Evolutionary conservation across 2,888 invertebrate species (phyloP), one percentile per base, ranked within the genome.

Genomic region (Nezara viridula): DNA sequence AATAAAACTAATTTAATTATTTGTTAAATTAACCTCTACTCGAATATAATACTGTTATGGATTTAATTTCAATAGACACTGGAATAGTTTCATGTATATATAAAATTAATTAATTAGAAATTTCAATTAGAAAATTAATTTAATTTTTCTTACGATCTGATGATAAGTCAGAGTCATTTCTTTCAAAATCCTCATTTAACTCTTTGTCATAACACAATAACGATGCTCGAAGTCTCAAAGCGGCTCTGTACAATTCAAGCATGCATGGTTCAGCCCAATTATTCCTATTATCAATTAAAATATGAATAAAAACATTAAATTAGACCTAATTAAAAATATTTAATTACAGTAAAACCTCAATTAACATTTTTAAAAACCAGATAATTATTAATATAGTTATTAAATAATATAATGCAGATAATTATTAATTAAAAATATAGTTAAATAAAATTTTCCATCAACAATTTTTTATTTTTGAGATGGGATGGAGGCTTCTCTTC

Each of bases 181-280:
- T 66, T 55, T 89, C 88, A 27, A 47, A 52, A n/a, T 90, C 90
- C 19, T 90, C 90, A 37, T 90, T 90, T 32, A 40, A 86, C 21
- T 90, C 90, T 55, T 90, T 90, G 47, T 90, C 91, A 40, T 89
- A 88, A 66, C 89, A 90, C n/a, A 91, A 66, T 10, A 91, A 73
- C 37, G 89, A 88, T 40, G 90, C 89, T 47, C 89, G 89, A 40
- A 91, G 86, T n/a, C 89, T 89, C 12, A 91, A 60, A n/a, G 90
- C 81, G n/a, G 89, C 85, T 73, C 90, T 50, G 73, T 91, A 91
- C 52, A 91, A 66, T 73, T 91, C 91, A 66, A 89, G 89, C 90
- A 90, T 90, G 32, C 86, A 49, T 27, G 86, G 86, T 49, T 89
- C 89, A 85, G 89, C 89, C 90, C 90, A 90, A 81, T 86, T 88